Evolutionary conservation across 2,797 vertebrate species (phyloP).

Genomic region (Acridotheres tristis): DNA sequence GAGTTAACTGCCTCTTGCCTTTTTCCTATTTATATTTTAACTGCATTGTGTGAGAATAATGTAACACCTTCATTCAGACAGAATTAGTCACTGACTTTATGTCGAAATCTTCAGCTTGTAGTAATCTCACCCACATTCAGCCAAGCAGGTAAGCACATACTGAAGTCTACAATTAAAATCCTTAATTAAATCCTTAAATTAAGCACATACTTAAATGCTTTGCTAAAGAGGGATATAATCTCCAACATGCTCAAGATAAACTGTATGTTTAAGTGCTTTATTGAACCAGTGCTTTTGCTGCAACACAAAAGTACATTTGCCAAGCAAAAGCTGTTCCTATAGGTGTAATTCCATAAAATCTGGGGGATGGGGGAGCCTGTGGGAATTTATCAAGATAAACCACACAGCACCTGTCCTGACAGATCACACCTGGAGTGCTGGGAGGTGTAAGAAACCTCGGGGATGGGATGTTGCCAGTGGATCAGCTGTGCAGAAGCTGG

Average conservation of each 20-base stretch:
- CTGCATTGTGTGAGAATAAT: not conserved
- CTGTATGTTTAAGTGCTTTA: conserved; percentile 41
- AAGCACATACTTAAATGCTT: conserved; percentile 59
- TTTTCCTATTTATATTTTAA: conserved; percentile 20
- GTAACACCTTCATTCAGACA: not conserved
- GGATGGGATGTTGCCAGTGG: not conserved
- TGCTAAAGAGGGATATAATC: conserved; percentile 61
- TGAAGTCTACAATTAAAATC: conserved; percentile 66
- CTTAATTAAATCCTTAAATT: conserved; percentile 71
- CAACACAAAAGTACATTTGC: not conserved
- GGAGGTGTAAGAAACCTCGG: not conserved
- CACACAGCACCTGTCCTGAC: accelerated
- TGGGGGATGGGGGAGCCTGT: not conserved
- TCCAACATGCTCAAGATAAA: conserved; percentile 57
- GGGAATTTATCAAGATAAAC: not conserved
- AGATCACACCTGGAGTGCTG: not conserved
- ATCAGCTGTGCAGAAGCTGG: not conserved
- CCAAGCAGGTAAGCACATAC: conserved; percentile 55
- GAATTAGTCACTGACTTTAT: conserved; percentile 13
- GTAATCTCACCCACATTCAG: conserved; percentile 47
- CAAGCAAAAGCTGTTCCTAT: not conserved
- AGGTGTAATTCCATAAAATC: not conserved
- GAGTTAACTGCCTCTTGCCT: not conserved
- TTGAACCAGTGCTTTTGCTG: not conserved
- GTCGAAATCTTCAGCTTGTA: conserved; percentile 9